Evolutionary conservation across 1,140 invertebrate genomes (phyloP).

Genomic region (Zaprionus inermis): DNA sequence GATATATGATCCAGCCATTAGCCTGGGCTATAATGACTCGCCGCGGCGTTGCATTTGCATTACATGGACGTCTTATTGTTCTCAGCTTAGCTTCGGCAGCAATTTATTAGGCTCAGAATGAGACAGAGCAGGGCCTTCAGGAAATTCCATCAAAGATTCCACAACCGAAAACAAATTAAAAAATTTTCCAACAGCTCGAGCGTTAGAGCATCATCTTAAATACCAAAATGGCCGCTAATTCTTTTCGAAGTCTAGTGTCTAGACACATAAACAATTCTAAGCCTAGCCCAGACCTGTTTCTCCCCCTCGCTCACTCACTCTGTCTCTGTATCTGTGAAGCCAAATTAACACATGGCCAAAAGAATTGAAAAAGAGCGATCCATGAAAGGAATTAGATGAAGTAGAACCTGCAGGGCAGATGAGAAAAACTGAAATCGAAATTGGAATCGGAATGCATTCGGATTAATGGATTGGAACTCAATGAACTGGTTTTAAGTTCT

Average conservation of each 20-base stretch:
- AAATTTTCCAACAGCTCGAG: constrained; percentile 32
- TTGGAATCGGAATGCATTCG: constrained; percentile 52
- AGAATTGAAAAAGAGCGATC: constrained; percentile 14
- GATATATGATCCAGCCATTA: constrained; percentile 68
- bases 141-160: constrained; percentile 39
- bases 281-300: constrained; percentile 43
- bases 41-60: constrained; percentile 39
- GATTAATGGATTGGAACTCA: constrained; percentile 44
- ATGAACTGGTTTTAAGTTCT: constrained; percentile 41
- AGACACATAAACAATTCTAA: constrained; percentile 37
- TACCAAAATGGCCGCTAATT: constrained; percentile 47
- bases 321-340: constrained; percentile 4
- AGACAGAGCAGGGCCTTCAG: background rate
- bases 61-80: constrained; percentile 15
- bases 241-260: constrained; percentile 27
- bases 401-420: constrained; percentile 36
- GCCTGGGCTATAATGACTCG: constrained; percentile 64
- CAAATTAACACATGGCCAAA: constrained; percentile 45
- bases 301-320: background rate
- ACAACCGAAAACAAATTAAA: constrained; percentile 45
- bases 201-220: constrained; percentile 39
- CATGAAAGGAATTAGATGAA: constrained; percentile 42
- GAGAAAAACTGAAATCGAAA: constrained; percentile 42
- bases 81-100: constrained; percentile 12
- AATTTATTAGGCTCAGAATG: constrained; percentile 34